Percentiles rank a stretch among this genome's conserved stretches.
phyloP scores from a whole-genome alignment of 2,888 invertebrate species.

The Drosophila koepferae region DNA sequence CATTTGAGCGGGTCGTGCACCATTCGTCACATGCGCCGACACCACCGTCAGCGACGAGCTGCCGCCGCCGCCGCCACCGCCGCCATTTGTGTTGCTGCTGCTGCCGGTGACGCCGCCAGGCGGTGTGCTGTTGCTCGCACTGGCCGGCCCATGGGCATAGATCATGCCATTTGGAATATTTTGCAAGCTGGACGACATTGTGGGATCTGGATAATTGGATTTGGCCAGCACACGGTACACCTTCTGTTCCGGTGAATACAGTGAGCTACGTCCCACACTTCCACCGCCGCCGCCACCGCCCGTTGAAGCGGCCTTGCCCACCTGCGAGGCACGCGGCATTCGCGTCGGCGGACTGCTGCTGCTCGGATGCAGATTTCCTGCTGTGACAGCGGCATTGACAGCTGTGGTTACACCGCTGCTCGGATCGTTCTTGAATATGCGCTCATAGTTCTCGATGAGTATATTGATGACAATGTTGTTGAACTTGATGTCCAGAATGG shows the following conservation, averaged over 20 bases:
- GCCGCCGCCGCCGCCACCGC: constrained; percentile 51
- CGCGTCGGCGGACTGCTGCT: constrained; percentile 83
- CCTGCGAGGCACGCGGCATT: constrained; percentile 82
- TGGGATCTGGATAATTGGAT: constrained; percentile 84
- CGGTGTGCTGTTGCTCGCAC: constrained; percentile 61
- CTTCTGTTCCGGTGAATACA: constrained; percentile 84
- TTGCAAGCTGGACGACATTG: constrained; percentile 85
- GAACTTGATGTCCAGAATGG: constrained; percentile 99
- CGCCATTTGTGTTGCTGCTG: constrained; percentile 48
- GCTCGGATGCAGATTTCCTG: constrained; percentile 42
- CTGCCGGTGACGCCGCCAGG: constrained; percentile 33
- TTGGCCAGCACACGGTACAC: constrained; percentile 84
- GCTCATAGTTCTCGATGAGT: constrained; percentile 94
- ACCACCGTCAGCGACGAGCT: constrained; percentile 45
- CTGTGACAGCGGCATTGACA: constrained; percentile 16
- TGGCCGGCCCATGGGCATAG: constrained; percentile 76
- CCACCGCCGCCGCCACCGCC: constrained; percentile 51
- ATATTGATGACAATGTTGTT: constrained; percentile 99
- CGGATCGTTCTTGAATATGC: constrained; percentile 87
- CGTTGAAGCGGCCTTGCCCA: constrained; percentile 64
- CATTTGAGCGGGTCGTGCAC: constrained; percentile 69
- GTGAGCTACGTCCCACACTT: constrained; percentile 75
- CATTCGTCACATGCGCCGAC: constrained; percentile 64
- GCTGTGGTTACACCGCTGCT: constrained; percentile 56
- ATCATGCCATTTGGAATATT: constrained; percentile 85